Base-by-base conservation (phyloP, 30 jellyfish, hydroid and myxozoan genomes). In the Chrysaora quinquecirrha region DNA sequence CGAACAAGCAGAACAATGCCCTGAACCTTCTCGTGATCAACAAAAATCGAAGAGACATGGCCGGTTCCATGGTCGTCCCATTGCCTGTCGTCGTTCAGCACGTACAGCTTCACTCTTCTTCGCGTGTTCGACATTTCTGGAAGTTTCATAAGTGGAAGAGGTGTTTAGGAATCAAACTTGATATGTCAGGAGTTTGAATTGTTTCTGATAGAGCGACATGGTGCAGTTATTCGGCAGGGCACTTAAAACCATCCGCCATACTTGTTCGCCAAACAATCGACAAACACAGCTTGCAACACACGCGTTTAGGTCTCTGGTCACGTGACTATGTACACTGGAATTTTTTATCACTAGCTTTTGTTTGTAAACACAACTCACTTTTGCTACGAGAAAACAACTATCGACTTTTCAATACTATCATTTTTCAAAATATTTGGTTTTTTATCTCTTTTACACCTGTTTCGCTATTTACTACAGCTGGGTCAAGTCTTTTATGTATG, bases 31-130 rank as follows among this genome's bases (percentile, higher is more conserved):
- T 79, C 97, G 24, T 81, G 96, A 71, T 82, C 97, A 22, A 84
- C 90, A 64, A 69, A 93, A 87, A 86, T 78, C 25, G 98, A 79
- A 16, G 98, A 93, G 2, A 93, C 98, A 84, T 94, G 95, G 0
- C 99, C 99, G 64, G 97, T 94, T 22, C 99, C 97, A 87, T 88
- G 97, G 64, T 94, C 99, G 58, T 86, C 96, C 99, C 99, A 94
- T 64, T 89, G 97, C 82, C 94, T 85, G n/a, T 75, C 95, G 67
- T 94, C 99, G 94, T 94, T 94, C 73, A 94, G 71, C 76, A 83
- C 97, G 74, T 94, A 94, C 74, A 94, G 70, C 85, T 94, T 94
- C 63, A 94, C 99, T 69, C 98, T 76, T 78, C 98, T 86, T 68
- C 98, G 93, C 77, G 95, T 93, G 82, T 93, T 93, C 68, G 98